phyloP scores from a whole-genome alignment of 2,113 vertebrate genomes.

The Seriola rivoliana region DNA sequence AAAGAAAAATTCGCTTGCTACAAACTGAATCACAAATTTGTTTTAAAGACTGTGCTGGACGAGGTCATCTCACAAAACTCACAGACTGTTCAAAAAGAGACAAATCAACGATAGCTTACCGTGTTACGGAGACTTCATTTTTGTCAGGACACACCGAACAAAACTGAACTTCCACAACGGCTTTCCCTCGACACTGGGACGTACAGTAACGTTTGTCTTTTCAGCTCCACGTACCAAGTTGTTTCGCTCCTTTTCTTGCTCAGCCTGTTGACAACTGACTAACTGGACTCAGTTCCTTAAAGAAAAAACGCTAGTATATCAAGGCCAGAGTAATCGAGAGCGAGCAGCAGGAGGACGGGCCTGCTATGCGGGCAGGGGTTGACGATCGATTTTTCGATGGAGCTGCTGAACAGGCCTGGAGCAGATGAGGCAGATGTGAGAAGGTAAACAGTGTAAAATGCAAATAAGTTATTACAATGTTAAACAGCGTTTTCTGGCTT shows the following conservation, averaged over 20 bases:
- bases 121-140: slow-evolving; percentile 39
- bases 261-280: slow-evolving; percentile 78
- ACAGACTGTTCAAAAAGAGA: slow-evolving; percentile 1
- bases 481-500: neutral
- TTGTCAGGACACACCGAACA: neutral
- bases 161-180: neutral
- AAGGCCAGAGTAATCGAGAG: slow-evolving; percentile 71
- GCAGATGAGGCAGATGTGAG: slow-evolving; percentile 48
- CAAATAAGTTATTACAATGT: slow-evolving; percentile 37
- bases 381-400: slow-evolving; percentile 20
- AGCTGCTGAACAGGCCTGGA: slow-evolving; percentile 14
- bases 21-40: neutral
- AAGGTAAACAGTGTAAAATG: slow-evolving; percentile 60
- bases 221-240: slow-evolving; percentile 55
- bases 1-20: neutral
- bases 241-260: slow-evolving; percentile 19
- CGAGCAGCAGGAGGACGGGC: neutral
- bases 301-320: slow-evolving; percentile 42
- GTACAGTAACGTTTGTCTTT: neutral
- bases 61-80: slow-evolving; percentile 16
- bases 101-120: slow-evolving; percentile 55
- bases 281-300: slow-evolving; percentile 74
- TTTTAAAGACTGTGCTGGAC: slow-evolving; percentile 29
- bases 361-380: rapidly evolving
- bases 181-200: neutral